Base-by-base conservation (phyloP, 2,888 invertebrate species). In the Parnassius glacialis region DNA sequence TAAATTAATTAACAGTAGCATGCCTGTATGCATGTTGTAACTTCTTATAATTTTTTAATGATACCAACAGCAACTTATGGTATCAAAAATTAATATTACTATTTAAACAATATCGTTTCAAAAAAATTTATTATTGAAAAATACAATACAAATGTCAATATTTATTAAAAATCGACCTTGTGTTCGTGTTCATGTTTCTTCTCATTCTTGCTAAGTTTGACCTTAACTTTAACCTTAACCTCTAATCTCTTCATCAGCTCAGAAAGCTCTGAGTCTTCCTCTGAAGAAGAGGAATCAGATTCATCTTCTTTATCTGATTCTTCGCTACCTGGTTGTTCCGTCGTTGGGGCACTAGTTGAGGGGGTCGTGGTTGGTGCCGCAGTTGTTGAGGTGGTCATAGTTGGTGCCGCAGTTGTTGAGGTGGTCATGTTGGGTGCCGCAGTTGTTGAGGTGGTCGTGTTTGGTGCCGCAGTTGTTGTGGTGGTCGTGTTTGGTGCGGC, bases 211-310 rank as follows among this genome's bases (percentile, higher is more conserved):
- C 80, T 84, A 61, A 90, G 63, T 55, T 74, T 79, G 48, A 90
- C 86, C 65, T 84, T 85, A 34, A 90, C 89, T 66, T 86, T 85
- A 34, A 90, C 89, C 67, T 81, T 79, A 0, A 90, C 82, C 70
- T 87, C 80, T 47, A 90, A 73, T 54, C 78, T 82, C 69, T 90
- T 90, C 13, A 87, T 70, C 9, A 87, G 70, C 44, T 88, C 74
- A 0, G 79, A 73, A 5, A 83, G 48, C 52, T 87, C 81, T 2
- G 75, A 74, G 25, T 83, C 83, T 10, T 81, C 80, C 61, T 81
- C 82, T 5, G 73, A 67, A 7, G 71, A 70, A 43, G 64, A 65
- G 10, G 64, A 65, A 7, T 45, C 57, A 3, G 48, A 53, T 16
- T 57, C 48, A 2, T 48, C 57, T 34, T 52, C 57, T 9, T 57